Conservation (phyloP, 2,113 vertebrate genomes). For the Pseudolaguvia tuberculata region DNA sequence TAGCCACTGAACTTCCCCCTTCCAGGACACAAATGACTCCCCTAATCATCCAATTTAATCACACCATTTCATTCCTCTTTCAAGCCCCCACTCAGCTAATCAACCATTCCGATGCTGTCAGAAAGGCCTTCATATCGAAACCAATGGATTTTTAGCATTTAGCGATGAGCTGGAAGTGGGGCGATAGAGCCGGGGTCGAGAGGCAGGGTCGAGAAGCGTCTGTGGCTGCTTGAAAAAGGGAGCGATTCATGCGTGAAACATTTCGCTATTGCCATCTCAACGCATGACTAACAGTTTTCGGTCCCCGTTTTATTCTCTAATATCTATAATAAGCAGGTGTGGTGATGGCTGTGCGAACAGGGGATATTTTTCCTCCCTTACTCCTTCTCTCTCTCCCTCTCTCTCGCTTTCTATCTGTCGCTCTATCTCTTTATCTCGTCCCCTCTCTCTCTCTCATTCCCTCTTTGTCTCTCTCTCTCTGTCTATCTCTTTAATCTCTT, state of each 20-base stretch:
- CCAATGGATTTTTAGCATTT: slow-evolving; percentile 60
- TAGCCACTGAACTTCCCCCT: slow-evolving; percentile 49
- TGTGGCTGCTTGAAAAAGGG: slow-evolving; percentile 40
- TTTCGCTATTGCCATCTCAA: slow-evolving; percentile 59
- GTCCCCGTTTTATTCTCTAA: slow-evolving; percentile 59
- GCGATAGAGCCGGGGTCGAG: slow-evolving; percentile 34
- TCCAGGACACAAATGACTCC: slow-evolving; percentile 57
- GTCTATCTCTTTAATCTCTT: neutral
- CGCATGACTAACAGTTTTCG: slow-evolving; percentile 59
- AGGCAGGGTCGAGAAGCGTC: slow-evolving; percentile 39
- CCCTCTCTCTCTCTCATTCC: no score
- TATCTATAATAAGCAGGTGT: slow-evolving; percentile 56
- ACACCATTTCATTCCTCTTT: slow-evolving; percentile 55
- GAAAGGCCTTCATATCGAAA: slow-evolving; percentile 59
- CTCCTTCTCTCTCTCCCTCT: neutral
- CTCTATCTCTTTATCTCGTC: no score
- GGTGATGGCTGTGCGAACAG: slow-evolving; percentile 44
- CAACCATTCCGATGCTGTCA: slow-evolving; percentile 57
- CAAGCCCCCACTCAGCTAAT: slow-evolving; percentile 49
- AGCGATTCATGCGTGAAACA: slow-evolving; percentile 57
- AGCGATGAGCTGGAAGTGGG: slow-evolving; percentile 36
- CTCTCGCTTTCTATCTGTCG: neutral
- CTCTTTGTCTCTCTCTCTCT: neutral
- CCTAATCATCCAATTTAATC: slow-evolving; percentile 60
- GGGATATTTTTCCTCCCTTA: neutral